Base-by-base conservation (phyloP, 2,113 vertebrate species). In the Madoqua kirkii region DNA sequence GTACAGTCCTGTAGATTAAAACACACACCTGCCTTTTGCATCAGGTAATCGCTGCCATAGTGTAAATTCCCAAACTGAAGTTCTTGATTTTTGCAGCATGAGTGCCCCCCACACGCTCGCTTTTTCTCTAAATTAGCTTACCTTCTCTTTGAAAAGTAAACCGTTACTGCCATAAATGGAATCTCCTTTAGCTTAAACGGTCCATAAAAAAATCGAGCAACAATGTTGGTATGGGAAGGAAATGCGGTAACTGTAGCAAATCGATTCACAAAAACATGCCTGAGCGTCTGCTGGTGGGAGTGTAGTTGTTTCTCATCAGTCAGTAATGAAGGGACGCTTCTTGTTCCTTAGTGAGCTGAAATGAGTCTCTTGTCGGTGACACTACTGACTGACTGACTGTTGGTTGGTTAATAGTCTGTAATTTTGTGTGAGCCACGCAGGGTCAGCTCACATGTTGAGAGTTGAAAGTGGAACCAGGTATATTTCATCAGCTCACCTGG, bases 11-110 rank as follows among this genome's bases (percentile, higher is more conserved):
- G 29, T 33, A 12, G 55, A 52, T 52, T 33, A 52, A 50, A 31
- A 31, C 31, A 50, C 0, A 0, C 31, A 7, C 21, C 17, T 50
- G 0, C 29, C 76, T 52, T 81, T 19, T 21, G 45, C 29, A 12
- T 81, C 50, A 50, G 45, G 45, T 81, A 21, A 52, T 52, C 5
- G 31, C 29, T 81, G 78, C 78, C 78, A 0, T 7, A 52, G 16
- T 16, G 2, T 81, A 52, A 12, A 33, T 52, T 12, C 45, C 78
- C 17, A 52, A 33, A 21, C 45, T 33, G 5, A 50, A 33, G 45
- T 50, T 52, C 48, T 33, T 52, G 5, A 21, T 21, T 33, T 79
- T 6, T 81, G 78, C 48, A 52, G 3, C 21, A 12, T 45, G 74
- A 8, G 78, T 21, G 33, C 50, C 48, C 33, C 31, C 29, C 78